Evolutionary conservation across 2,113 vertebrate genomes (phyloP).

Genomic region (Gnathonemus echidnorhynchus): DNA sequence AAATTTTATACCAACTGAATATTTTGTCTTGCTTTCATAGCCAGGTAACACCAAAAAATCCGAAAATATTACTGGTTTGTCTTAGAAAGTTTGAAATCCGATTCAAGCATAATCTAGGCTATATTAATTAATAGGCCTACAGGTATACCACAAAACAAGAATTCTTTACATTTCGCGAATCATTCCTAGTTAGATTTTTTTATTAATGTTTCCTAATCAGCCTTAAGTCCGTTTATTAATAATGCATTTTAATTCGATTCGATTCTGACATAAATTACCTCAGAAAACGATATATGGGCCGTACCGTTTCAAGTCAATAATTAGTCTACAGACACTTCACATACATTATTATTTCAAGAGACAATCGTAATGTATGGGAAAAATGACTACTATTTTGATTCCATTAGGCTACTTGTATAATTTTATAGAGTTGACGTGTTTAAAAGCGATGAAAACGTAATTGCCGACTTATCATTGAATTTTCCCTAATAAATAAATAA

Average conservation of each 20-base stretch:
- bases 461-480: conserved; percentile 38
- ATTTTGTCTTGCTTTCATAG: background rate
- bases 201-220: background rate
- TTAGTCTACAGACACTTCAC: conserved; percentile 12
- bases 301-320: background rate
- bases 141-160: background rate
- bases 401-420: conserved; percentile 15
- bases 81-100: background rate
- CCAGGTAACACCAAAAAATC: background rate
- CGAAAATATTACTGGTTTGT: background rate
- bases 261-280: background rate
- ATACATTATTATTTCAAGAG: conserved; percentile 10
- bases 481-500: conserved; percentile 77
- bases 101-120: background rate
- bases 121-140: background rate
- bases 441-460: conserved; percentile 31
- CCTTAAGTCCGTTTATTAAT: background rate
- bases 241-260: background rate
- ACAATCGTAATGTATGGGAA: conserved; percentile 12
- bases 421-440: conserved; percentile 31
- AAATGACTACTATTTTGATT: conserved; percentile 16
- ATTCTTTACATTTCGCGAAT: background rate
- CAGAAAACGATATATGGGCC: background rate
- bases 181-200: background rate
- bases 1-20: background rate